Conservation (phyloP, 2,888 invertebrate genomes). For the Abrostola triplasia region DNA sequence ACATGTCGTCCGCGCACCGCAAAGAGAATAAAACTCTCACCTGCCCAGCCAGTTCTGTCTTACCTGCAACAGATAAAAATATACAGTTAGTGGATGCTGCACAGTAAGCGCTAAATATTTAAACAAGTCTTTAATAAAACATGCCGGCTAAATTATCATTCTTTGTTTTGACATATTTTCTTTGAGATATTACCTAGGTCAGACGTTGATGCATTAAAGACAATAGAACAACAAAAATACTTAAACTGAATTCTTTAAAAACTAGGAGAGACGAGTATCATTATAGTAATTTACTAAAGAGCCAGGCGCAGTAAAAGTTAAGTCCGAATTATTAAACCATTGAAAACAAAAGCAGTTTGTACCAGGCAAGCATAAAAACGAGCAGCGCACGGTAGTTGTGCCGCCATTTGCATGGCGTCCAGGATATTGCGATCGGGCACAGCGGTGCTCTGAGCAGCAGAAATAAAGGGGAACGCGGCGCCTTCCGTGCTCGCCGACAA, state of each 20-base stretch:
- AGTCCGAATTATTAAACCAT: conserved; percentile 15
- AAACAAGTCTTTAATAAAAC: conserved; percentile 25
- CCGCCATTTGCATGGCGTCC: conserved; percentile 62
- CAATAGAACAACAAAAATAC: too few relatives aligned
- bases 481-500: conserved; percentile 61
- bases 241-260: too few relatives aligned
- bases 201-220: too few relatives aligned
- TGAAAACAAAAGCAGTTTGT: conserved; percentile 52
- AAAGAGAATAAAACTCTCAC: conserved; percentile 79
- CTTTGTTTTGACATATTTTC: neutral
- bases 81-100: conserved; percentile 66
- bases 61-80: conserved; percentile 81
- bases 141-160: neutral
- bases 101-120: conserved; percentile 45
- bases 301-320: conserved; percentile 17
- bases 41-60: conserved; percentile 71
- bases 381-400: conserved; percentile 53
- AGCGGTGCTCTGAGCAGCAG: conserved; percentile 48
- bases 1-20: conserved; percentile 73
- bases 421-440: conserved; percentile 63
- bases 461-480: conserved; percentile 56
- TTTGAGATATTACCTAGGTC: neutral
- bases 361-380: conserved; percentile 62
- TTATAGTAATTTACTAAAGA: too few relatives aligned
- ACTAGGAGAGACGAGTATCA: too few relatives aligned